phyloP scores from a whole-genome alignment of 92 coral and sea anemone genomes.

The Epizoanthus illoricatus region DNA sequence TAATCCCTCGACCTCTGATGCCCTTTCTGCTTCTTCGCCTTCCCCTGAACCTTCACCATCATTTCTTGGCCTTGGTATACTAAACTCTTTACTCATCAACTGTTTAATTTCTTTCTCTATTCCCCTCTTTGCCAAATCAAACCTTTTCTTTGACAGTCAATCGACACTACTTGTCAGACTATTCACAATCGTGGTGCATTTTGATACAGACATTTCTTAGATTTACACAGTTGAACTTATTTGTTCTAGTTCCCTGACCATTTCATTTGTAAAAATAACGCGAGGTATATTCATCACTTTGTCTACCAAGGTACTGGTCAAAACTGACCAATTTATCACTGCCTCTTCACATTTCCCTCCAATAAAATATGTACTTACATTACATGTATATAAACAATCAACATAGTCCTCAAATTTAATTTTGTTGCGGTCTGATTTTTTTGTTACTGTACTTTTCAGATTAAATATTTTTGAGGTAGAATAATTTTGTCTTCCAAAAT shows the following conservation, averaged over 20 bases:
- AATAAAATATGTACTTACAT: neutral
- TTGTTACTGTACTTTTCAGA: conserved; percentile 1
- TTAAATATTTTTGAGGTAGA: conserved; percentile 1
- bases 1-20: neutral
- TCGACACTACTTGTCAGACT: conserved; percentile 3
- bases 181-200: neutral
- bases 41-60: too few species aligned
- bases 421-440: neutral
- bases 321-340: neutral
- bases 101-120: too few species aligned
- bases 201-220: conserved; percentile 14
- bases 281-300: neutral
- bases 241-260: neutral
- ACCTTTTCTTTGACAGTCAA: neutral
- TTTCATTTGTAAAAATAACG: neutral
- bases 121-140: too few species aligned
- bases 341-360: neutral
- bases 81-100: too few species aligned
- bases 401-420: neutral
- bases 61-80: too few species aligned
- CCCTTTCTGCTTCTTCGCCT: neutral
- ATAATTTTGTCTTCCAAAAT: conserved; percentile 11
- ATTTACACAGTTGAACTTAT: neutral
- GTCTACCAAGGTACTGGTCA: neutral
- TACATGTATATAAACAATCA: conserved; percentile 2